Conservation (phyloP, 2,113 vertebrate genomes). For the Corythoichthys haematopterus region DNA sequence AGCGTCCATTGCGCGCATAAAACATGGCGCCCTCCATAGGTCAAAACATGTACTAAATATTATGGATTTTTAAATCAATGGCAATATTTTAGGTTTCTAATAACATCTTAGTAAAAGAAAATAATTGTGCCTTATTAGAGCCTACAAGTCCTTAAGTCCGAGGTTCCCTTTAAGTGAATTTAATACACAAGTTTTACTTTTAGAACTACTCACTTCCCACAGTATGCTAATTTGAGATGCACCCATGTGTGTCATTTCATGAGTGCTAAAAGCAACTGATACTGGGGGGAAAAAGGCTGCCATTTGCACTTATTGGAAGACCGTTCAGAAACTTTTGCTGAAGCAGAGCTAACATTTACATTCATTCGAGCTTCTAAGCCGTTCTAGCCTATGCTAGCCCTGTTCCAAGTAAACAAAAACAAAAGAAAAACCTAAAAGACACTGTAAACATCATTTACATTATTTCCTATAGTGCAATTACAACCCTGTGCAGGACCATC, state of each 20-base stretch:
- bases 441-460: conserved; percentile 52
- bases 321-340: conserved; percentile 10
- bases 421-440: conserved; percentile 17
- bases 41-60: too few relatives aligned
- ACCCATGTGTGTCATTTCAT: background rate
- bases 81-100: too few relatives aligned
- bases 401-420: conserved; percentile 37
- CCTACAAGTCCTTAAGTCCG: too few relatives aligned
- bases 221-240: background rate
- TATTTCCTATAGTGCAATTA: conserved; percentile 65
- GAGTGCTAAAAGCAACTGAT: background rate
- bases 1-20: too few relatives aligned
- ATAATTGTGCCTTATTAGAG: too few relatives aligned
- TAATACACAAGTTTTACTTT: background rate
- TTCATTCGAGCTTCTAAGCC: conserved; percentile 50
- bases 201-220: background rate
- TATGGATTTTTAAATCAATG: too few relatives aligned
- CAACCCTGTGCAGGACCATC: conserved; percentile 50
- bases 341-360: conserved; percentile 62
- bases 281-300: background rate
- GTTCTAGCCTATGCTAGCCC: conserved; percentile 18
- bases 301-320: background rate
- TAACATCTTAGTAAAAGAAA: too few relatives aligned
- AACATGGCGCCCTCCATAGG: too few relatives aligned
- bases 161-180: too few relatives aligned